Evolutionary conservation across 2,888 invertebrate genomes (phyloP).

Genomic region (Myathropa florea): DNA sequence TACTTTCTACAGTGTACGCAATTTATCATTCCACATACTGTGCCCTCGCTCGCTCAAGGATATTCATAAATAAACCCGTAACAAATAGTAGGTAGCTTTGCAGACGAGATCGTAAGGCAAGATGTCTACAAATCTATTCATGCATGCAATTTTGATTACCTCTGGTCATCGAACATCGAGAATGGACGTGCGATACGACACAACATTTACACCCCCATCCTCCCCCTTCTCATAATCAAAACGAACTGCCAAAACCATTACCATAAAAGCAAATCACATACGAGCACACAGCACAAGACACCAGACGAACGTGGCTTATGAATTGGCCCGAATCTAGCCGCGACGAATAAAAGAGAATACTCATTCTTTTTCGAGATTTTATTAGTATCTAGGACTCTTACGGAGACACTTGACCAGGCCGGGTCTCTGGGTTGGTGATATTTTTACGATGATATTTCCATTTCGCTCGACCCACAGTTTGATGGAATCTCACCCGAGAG

Average conservation of each 20-base stretch:
- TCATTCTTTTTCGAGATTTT: conserved; percentile 43
- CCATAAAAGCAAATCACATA: conserved; percentile 57
- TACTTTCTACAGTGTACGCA: conserved; percentile 18
- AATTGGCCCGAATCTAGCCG: conserved; percentile 43
- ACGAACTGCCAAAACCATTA: conserved; percentile 70
- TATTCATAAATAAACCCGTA: conserved; percentile 68
- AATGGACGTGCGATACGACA: conserved; percentile 32
- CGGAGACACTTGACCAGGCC: conserved; percentile 25
- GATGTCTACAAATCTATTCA: conserved; percentile 68
- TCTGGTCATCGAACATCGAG: conserved; percentile 57
- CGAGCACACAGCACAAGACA: neutral
- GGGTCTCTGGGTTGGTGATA: conserved; percentile 30
- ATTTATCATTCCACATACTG: conserved; percentile 58
- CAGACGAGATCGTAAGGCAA: conserved; percentile 63
- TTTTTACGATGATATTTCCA: conserved; percentile 70
- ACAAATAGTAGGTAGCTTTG: conserved; percentile 29
- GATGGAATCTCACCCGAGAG: conserved; percentile 66
- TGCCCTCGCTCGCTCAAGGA: conserved; percentile 62
- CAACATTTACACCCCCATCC: conserved; percentile 6
- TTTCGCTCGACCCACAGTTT: conserved; percentile 63
- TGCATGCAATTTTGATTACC: conserved; percentile 69
- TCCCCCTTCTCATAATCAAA: conserved; percentile 55
- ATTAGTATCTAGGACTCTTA: conserved; percentile 59
- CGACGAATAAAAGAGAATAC: conserved; percentile 58
- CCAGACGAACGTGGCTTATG: conserved; percentile 58